Evolutionary conservation across 2,888 invertebrate genomes (phyloP).

Genomic region (Alviniconcha strummeri): DNA sequence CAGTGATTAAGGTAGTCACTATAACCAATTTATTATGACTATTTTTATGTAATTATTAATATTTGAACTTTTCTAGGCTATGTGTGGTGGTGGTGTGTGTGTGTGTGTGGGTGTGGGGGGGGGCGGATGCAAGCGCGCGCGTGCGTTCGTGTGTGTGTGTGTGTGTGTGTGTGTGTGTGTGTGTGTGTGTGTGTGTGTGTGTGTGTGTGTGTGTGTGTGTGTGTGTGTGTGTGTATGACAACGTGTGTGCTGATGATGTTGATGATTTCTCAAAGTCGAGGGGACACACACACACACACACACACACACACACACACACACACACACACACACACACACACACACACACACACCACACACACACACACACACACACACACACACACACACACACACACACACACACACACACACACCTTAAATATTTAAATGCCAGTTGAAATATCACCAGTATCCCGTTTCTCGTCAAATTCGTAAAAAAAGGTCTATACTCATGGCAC

Average conservation of each 20-base stretch:
- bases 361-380: background rate
- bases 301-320: background rate
- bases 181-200: background rate
- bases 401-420: background rate
- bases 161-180: background rate
- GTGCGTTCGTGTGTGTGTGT: background rate
- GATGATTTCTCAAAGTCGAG: too few species aligned
- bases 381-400: background rate
- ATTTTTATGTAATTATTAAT: background rate
- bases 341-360: background rate
- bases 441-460: too few species aligned
- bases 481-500: too few species aligned
- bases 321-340: slow-evolving; percentile 1
- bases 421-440: too few species aligned
- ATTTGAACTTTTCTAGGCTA: background rate
- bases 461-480: too few species aligned
- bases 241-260: background rate
- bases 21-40: too few species aligned
- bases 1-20: background rate
- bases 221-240: background rate
- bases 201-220: background rate
- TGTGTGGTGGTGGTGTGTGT: background rate
- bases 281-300: background rate
- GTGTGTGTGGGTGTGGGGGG: background rate
- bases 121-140: background rate